Conservation (phyloP, 2,797 vertebrate species). For the Hylomyscus alleni region DNA sequence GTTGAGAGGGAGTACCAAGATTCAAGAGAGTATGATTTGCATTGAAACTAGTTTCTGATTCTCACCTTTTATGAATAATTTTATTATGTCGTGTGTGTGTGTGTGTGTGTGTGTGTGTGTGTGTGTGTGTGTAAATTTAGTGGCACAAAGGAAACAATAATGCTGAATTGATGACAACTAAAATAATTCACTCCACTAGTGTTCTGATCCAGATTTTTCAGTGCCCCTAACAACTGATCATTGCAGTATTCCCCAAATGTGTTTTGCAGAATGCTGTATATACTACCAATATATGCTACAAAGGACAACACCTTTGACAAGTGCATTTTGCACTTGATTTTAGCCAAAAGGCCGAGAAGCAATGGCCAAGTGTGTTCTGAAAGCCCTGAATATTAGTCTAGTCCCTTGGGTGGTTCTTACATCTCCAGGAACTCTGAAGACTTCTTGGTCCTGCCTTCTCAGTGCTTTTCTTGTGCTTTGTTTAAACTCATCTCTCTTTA, state of each 20-base stretch:
- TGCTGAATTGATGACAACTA: background rate
- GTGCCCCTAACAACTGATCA: background rate
- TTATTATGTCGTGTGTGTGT: background rate
- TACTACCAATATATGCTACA: background rate
- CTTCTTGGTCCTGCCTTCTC: slow-evolving; percentile 2
- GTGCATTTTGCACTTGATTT: too few species aligned
- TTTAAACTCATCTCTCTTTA: slow-evolving; percentile 12
- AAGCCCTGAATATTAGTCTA: background rate
- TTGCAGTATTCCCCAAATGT: background rate
- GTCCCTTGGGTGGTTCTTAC: background rate
- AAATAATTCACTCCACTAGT: background rate
- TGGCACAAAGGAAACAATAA: background rate
- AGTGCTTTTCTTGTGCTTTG: background rate
- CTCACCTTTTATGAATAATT: slow-evolving; percentile 8
- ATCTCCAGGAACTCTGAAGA: background rate
- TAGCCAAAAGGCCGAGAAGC: too few species aligned
- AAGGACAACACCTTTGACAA: slow-evolving; percentile 31
- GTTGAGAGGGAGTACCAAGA: background rate
- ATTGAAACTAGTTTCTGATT: background rate
- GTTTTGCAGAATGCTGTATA: slow-evolving; percentile 15
- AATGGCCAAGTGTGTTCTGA: background rate
- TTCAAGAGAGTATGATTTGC: background rate
- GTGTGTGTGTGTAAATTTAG: background rate
- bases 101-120: background rate
- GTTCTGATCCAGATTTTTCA: slow-evolving; percentile 53